phyloP scores from a whole-genome alignment of 2,113 vertebrate genomes.

The Hyperopisus bebe region DNA sequence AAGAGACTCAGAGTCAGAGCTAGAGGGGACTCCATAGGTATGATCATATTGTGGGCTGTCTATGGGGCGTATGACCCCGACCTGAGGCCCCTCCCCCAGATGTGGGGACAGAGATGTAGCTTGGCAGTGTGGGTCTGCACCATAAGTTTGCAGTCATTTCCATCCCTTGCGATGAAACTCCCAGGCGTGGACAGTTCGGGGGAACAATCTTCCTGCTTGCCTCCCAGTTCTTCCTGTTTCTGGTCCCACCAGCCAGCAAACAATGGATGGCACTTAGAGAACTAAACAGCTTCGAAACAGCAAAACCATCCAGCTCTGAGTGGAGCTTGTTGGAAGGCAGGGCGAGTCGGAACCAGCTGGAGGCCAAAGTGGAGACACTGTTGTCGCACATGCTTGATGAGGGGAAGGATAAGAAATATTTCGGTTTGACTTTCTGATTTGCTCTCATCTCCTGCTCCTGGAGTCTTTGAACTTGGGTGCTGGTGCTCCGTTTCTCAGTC shows the following conservation, averaged over 20 bases:
- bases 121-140: background rate
- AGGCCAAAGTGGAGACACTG: background rate
- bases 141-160: background rate
- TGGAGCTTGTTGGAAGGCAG: background rate
- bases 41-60: background rate
- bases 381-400: background rate
- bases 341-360: background rate
- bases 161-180: background rate
- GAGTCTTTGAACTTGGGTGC: background rate
- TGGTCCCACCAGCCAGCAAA: background rate
- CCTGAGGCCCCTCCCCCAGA: background rate
- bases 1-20: background rate
- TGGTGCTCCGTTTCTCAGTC: background rate
- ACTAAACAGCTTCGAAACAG: background rate
- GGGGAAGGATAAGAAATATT: background rate
- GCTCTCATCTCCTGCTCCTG: background rate
- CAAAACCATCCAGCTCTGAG: background rate
- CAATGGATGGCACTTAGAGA: background rate
- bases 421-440: background rate
- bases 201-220: background rate
- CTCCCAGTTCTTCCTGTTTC: background rate
- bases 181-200: background rate
- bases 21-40: background rate
- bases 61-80: background rate
- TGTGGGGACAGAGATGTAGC: background rate